phyloP scores from a whole-genome alignment of 1,140 invertebrate genomes.

The Pectinophora gossypiella region DNA sequence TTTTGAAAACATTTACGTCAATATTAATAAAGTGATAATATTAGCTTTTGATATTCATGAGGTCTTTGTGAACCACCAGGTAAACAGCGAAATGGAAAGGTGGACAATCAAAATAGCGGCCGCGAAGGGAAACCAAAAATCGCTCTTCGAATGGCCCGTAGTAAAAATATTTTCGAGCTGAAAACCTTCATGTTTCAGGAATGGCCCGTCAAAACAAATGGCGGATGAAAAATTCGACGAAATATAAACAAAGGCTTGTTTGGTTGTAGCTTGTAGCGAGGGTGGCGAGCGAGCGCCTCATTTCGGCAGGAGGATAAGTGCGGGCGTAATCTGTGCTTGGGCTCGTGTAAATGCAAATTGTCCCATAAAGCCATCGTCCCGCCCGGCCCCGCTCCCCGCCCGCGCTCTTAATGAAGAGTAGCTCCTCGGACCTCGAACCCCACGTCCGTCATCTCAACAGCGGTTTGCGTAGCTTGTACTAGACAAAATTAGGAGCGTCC shows the following conservation, averaged over 20 bases:
- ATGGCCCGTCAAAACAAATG: conserved; percentile 64
- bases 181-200: conserved; percentile 43
- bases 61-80: conserved; percentile 1
- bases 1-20: background rate
- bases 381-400: conserved; percentile 24
- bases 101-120: conserved; percentile 17
- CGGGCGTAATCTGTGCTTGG: conserved; percentile 67
- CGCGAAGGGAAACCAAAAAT: conserved; percentile 24
- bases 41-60: conserved; percentile 5
- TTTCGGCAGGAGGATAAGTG: conserved; percentile 68
- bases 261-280: conserved; percentile 43
- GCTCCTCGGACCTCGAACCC: conserved; percentile 42
- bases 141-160: conserved; percentile 14
- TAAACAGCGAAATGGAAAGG: conserved; percentile 9
- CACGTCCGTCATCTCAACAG: conserved; percentile 61
- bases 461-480: conserved; percentile 37
- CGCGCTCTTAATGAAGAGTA: conserved; percentile 62
- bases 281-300: conserved; percentile 42
- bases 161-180: conserved; percentile 37
- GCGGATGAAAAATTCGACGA: conserved; percentile 57
- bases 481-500: conserved; percentile 50
- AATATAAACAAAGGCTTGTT: conserved; percentile 70
- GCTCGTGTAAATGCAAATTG: conserved; percentile 74
- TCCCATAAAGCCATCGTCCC: conserved; percentile 64
- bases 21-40: conserved; percentile 3